phyloP scores from a whole-genome alignment of 2,113 vertebrate genomes.

The Cyphomyrus discorhynchus region DNA sequence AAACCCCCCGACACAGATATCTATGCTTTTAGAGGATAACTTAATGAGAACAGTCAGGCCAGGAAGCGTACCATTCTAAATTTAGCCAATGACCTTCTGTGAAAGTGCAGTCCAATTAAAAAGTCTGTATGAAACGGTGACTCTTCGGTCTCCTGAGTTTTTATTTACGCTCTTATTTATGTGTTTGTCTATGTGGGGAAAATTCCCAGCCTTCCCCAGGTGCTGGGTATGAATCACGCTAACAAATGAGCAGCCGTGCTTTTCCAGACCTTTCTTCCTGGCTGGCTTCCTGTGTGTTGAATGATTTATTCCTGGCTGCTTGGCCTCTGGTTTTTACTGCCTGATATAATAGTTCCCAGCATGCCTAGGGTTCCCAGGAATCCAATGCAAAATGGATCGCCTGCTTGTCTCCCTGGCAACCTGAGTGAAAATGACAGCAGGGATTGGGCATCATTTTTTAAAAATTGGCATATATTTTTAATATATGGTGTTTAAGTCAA shows the following conservation, averaged over 20 bases:
- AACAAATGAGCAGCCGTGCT: slow-evolving; percentile 47
- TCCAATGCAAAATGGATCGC: slow-evolving; percentile 11
- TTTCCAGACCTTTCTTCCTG: slow-evolving; percentile 46
- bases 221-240: slow-evolving; percentile 50
- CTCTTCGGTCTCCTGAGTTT: background rate
- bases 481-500: background rate
- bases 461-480: background rate
- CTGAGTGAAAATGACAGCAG: background rate
- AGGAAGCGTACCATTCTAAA: background rate
- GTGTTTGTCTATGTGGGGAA: slow-evolving; percentile 11
- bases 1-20: background rate
- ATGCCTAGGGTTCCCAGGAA: slow-evolving; percentile 21
- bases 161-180: slow-evolving; percentile 14
- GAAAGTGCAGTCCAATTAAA: slow-evolving; percentile 16
- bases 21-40: background rate
- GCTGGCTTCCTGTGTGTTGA: slow-evolving; percentile 54
- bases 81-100: background rate
- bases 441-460: background rate
- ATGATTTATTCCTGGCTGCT: slow-evolving; percentile 53
- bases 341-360: slow-evolving; percentile 28
- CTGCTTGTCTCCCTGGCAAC: slow-evolving; percentile 22
- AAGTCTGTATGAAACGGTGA: background rate
- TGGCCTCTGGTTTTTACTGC: slow-evolving; percentile 17
- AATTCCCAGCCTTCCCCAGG: slow-evolving; percentile 45
- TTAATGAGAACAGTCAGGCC: background rate